These are phyloP conservation scores for Gryon sp. DNA, from an alignment of 1,140 invertebrate species.

Conservation along the genomic window DNA sequence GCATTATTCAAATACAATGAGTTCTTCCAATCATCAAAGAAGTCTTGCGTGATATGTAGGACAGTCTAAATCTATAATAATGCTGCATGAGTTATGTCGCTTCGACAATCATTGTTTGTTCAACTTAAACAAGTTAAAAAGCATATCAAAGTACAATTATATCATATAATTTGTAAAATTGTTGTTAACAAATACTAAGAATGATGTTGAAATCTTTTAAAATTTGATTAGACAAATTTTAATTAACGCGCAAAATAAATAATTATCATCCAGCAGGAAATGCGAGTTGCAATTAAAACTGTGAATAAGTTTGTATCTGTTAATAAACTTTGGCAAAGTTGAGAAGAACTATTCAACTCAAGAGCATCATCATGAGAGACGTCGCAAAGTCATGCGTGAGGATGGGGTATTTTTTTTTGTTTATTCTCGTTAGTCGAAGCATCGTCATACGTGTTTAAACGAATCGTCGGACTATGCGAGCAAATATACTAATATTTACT, in stretches of 20 bases:
- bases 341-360: constrained; percentile 16
- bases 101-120: too few relatives aligned
- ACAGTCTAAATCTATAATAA: constrained; percentile 37
- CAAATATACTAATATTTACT: neutral
- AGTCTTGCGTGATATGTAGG: constrained; percentile 53
- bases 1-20: constrained; percentile 34
- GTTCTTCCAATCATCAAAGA: constrained; percentile 40
- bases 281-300: constrained; percentile 7
- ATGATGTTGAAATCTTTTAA: too few relatives aligned
- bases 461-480: neutral
- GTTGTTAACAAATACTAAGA: too few relatives aligned
- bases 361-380: constrained; percentile 26
- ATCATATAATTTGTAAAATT: too few relatives aligned
- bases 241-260: neutral
- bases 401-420: neutral
- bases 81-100: neutral
- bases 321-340: neutral
- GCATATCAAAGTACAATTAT: too few relatives aligned
- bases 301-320: constrained; percentile 2
- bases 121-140: too few relatives aligned
- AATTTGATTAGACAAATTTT: too few relatives aligned
- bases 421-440: neutral
- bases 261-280: neutral
- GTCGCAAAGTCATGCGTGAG: constrained; percentile 14
- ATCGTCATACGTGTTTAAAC: constrained; percentile 3